Conservation (phyloP, 2,888 invertebrate genomes). For the Drosophila emarginata region DNA sequence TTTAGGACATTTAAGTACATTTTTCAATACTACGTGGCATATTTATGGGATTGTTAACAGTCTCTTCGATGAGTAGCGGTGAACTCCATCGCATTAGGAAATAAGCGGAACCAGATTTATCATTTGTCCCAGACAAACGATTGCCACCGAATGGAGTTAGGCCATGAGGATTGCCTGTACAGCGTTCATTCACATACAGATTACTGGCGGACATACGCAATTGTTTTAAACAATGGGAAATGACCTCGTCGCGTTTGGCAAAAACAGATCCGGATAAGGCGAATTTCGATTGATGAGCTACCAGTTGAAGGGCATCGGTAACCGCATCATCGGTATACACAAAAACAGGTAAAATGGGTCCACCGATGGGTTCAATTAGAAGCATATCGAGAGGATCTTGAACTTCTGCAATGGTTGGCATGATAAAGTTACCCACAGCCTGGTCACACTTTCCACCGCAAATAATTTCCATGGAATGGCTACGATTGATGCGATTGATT, state of each 20-base stretch:
- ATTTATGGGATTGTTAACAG: constrained; percentile 6
- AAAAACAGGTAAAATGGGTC: constrained; percentile 39
- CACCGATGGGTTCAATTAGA: constrained; percentile 35
- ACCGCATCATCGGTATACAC: constrained; percentile 39
- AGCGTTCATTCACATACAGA: constrained; percentile 46
- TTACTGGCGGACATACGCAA: constrained; percentile 47
- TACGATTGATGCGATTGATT: constrained; percentile 8
- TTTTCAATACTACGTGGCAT: background rate
- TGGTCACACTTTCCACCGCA: constrained; percentile 39
- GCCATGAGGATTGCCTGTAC: constrained; percentile 33
- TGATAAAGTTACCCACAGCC: constrained; percentile 27
- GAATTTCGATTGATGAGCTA: constrained; percentile 37
- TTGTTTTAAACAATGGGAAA: constrained; percentile 32
- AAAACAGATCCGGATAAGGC: constrained; percentile 43
- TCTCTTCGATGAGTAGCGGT: constrained; percentile 43
- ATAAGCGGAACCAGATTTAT: constrained; percentile 45
- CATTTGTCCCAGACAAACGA: constrained; percentile 45
- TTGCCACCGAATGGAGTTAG: constrained; percentile 45
- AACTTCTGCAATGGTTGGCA: constrained; percentile 28
- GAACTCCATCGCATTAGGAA: constrained; percentile 51
- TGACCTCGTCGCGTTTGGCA: constrained; percentile 37
- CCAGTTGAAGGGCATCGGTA: constrained; percentile 34
- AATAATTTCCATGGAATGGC: constrained; percentile 14
- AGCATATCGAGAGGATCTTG: constrained; percentile 38
- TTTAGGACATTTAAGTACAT: background rate